These are phyloP conservation scores for Dunckerocampus dactyliophorus DNA, from an alignment of 2,113 vertebrate genomes.

Conservation along the genomic window DNA sequence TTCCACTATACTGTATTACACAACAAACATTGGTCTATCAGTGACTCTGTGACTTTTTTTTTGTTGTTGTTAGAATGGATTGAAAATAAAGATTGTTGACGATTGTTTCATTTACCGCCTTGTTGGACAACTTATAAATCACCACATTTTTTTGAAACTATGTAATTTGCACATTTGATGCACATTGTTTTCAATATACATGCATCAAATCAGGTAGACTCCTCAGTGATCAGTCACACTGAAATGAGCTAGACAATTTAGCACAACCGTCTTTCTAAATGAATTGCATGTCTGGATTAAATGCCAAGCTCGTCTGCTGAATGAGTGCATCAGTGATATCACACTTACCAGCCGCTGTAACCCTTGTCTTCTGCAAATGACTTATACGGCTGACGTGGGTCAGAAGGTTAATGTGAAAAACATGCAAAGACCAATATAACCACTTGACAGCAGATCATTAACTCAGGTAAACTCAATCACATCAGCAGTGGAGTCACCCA, in stretches of 20 bases:
- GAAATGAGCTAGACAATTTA: constrained; percentile 49
- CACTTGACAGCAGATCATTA: too few species aligned
- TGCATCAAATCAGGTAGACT: constrained; percentile 22
- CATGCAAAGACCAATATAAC: background rate
- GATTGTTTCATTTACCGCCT: too few species aligned
- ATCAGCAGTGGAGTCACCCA: too few species aligned
- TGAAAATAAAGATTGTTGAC: too few species aligned
- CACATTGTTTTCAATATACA: constrained; percentile 21
- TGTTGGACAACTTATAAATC: background rate
- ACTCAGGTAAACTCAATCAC: too few species aligned
- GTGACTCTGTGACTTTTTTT: too few species aligned
- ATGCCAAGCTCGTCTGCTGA: constrained; percentile 46
- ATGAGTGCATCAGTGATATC: constrained; percentile 21
- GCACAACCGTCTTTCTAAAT: constrained; percentile 33
- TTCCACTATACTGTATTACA: too few species aligned
- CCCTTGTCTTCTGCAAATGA: constrained; percentile 19
- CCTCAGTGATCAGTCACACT: constrained; percentile 22
- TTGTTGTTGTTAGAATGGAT: too few species aligned
- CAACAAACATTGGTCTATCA: too few species aligned
- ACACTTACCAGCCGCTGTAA: constrained; percentile 22
- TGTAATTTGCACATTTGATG: background rate
- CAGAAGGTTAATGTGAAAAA: constrained; percentile 24
- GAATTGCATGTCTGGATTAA: constrained; percentile 44
- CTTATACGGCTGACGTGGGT: constrained; percentile 16
- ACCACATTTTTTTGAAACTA: background rate